Evolutionary conservation across 2,113 vertebrate genomes (phyloP), one percentile per base, ranked within the genome.

Genomic region (Planiliza haematocheilus): DNA sequence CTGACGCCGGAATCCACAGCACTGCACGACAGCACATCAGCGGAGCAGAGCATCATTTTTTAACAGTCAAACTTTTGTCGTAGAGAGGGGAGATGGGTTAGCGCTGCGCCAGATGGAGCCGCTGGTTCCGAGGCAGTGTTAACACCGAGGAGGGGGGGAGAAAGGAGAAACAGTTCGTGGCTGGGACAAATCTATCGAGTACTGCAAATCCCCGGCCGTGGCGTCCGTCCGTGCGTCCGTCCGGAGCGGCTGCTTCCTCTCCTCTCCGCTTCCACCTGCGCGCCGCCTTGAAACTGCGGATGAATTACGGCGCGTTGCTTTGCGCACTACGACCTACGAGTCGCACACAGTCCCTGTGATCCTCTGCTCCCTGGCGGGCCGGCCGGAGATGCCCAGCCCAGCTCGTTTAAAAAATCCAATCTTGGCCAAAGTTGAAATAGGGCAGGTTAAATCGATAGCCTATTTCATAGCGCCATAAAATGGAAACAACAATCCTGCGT

Each of bases 271-370:
- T 88, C 84, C 87, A 84, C 89, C 87, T 89, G 91, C 87, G 84
- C 81, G 45, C 74, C 58, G 87, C 77, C 77, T 79, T 83, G 63
- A 82, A 88, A 80, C 80, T 91, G 91, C 90, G 86, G 87, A 88
- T 79, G 85, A 87, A 88, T 91, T 72, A 62, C 74, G 77, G 74
- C 65, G 87, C 86, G 80, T 20, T 50, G 69, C 64, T 74, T 24
- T 72, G 86, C 74, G 81, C 90, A 78, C 81, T 84, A 78, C 49
- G 69, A 83, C 86, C 77, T 21, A 53, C 58, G 59, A 77, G 46
- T 49, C 60, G 7, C 67, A 34, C 66, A 30, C 67, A 7, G 56
- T 38, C 41, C 51, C 37, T 37, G 73, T 67, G 79, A 68, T 83
- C 74, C 73, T 51, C 66, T 62, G 76, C 64, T 78, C 78, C 75